Conservation (phyloP, 2,888 invertebrate species). For the Stegana nigrithorax region DNA sequence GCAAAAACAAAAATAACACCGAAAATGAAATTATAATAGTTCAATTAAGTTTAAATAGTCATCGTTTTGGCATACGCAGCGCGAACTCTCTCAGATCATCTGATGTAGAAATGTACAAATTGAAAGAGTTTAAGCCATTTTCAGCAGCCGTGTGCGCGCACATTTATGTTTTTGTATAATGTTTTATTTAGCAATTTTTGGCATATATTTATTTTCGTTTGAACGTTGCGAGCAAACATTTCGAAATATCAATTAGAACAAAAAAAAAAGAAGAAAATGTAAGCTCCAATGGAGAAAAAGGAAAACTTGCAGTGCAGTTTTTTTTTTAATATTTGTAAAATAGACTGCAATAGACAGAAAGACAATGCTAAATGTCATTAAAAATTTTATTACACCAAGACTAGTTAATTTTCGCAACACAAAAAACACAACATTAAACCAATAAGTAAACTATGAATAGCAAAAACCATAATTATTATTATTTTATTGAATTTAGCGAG, state of each 20-base stretch:
- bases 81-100: constrained; percentile 74
- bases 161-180: not conserved
- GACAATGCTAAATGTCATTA: too few relatives aligned
- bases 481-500: constrained; percentile 18
- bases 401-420: constrained; percentile 19
- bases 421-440: constrained; percentile 25
- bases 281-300: constrained; percentile 10
- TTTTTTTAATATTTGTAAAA: constrained; percentile 3
- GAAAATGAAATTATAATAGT: too few relatives aligned
- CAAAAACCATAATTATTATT: constrained; percentile 35
- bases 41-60: too few relatives aligned
- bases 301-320: too few relatives aligned
- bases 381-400: too few relatives aligned
- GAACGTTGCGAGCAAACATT: too few relatives aligned
- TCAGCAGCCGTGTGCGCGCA: not conserved
- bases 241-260: not conserved
- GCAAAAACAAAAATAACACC: constrained; percentile 23
- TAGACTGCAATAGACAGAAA: too few relatives aligned
- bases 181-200: not conserved
- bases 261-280: not conserved
- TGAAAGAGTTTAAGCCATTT: constrained; percentile 53
- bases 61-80: constrained; percentile 41
- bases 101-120: constrained; percentile 80
- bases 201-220: not conserved
- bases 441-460: constrained; percentile 2